Base-by-base conservation (phyloP, 2,113 vertebrate species). In the Hippoglossus stenolepis region DNA sequence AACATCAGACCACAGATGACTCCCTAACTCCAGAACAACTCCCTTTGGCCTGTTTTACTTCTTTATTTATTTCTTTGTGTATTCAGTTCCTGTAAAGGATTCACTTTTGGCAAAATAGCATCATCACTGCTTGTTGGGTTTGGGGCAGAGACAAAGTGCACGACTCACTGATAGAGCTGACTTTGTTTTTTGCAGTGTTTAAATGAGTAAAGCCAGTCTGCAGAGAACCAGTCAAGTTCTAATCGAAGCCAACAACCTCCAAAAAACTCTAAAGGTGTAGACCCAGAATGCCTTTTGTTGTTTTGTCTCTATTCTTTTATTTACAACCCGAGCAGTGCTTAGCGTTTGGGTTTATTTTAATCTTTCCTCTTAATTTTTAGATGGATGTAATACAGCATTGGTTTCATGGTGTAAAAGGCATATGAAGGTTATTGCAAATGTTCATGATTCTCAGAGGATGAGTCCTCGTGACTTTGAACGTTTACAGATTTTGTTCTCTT, bases 11-110 rank as follows among this genome's bases (percentile, higher is more conserved):
- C 51, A 58, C 35, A 70, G 65, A 71, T 65, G 23, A 71, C 73
- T 74, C 53, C 77, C 35, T 58, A 23, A 61, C 24, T 63, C 31
- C 18, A 75, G 10, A 71, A 35, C 31, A 49, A 24, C 82, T 82
- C 69, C 69, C 63, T 75, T 63, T 75, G 38, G 21, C 45, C 12
- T 23, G 47, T 51, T 54, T n/a, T n/a, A 6, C 15, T 7, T 2
- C 53, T 72, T 53, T 23, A 23, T 31, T 73, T 31, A 7, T 31
- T 77, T 70, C 47, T 62, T 15, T 28, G 18, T 61, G 35, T 18
- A 71, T 59, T 73, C 64, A 70, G 47, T 58, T 79, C 70, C 57
- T 61, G 28, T 49, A 45, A 80, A 83, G 26, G 31, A 9, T 38
- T 70, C 17, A 45, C 45, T 66, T 74, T 38, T 71, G 49, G 18